Base-by-base conservation (phyloP, 1,140 invertebrate species). In the Nymphalis io region DNA sequence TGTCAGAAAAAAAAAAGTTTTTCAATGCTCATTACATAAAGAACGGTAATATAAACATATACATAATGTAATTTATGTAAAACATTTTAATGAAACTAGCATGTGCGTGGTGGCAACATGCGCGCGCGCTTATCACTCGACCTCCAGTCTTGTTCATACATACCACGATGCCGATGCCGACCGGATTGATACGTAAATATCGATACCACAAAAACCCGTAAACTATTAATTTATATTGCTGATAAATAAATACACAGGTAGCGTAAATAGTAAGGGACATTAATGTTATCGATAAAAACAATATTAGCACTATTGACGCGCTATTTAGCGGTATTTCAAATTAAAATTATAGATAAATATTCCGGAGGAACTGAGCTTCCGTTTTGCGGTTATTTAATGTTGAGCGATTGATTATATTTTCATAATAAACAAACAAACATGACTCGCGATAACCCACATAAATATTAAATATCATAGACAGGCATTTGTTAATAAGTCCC, bases 101-200 rank as follows among this genome's bases (percentile, higher is more conserved):
- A 42, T 60, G 66, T 68, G 68, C 74, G 80, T 72, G 73, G 62
- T 70, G 62, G 67, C 63, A 65, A 69, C 71, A 79, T 85, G 83
- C 79, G 81, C 74, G 16, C 60, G 61, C 73, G 79, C 79, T 88
- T 88, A 88, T 88, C 86, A 83, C 69, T 80, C 83, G 81, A 78
- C 78, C 81, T 82, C 79, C 77, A 80, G 77, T 78, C 76, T 70
- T 67, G 75, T 72, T 75, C 70, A 42, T 65, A 63, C 39, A 61
- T 39, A 61, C 60, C 59, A 15, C 18, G 46, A 18, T n/a, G 46
- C 44, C 18, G 46, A 18, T n/a, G 46, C 44, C 61, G 16, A 66
- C 55, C 18, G 44, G 15, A 70, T 67, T 60, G 70, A 71, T 60
- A 46, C 1, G 39, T 39, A 65, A 13, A 60, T 48, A 73, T 68